Conservation (phyloP, 2,113 vertebrate species). For the Ictalurus furcatus region DNA sequence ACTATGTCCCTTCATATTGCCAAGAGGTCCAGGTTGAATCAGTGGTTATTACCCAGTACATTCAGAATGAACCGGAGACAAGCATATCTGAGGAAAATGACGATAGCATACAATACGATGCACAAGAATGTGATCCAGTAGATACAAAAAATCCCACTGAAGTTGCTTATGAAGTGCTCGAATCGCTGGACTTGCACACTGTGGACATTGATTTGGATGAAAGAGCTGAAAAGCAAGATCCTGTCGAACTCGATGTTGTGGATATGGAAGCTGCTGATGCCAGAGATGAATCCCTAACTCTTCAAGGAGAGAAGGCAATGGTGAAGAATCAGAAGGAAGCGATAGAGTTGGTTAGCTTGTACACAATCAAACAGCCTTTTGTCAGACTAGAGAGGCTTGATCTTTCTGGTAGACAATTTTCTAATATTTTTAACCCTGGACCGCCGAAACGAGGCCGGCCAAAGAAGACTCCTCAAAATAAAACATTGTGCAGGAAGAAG, state of each 20-base stretch:
- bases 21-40: slow-evolving; percentile 41
- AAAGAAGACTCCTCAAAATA: slow-evolving; percentile 2
- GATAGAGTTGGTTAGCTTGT: not conserved
- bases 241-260: not conserved
- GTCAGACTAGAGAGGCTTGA: slow-evolving; percentile 26
- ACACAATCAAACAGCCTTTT: slow-evolving; percentile 13
- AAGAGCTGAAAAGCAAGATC: slow-evolving; percentile 20
- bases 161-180: not conserved
- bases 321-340: not conserved
- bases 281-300: not conserved
- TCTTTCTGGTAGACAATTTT: not conserved
- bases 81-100: slow-evolving; percentile 2
- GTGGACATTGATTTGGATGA: slow-evolving; percentile 2
- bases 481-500: not conserved
- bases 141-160: not conserved
- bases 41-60: not conserved
- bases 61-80: slow-evolving; percentile 18
- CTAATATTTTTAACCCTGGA: not conserved
- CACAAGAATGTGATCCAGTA: not conserved
- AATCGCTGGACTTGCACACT: not conserved
- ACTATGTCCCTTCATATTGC: slow-evolving; percentile 25
- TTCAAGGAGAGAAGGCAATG: not conserved
- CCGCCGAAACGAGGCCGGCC: not conserved
- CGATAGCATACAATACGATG: not conserved
- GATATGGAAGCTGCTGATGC: not conserved